phyloP scores from a whole-genome alignment of 2,888 invertebrate genomes.

The Caenorhabditis panamensis region DNA sequence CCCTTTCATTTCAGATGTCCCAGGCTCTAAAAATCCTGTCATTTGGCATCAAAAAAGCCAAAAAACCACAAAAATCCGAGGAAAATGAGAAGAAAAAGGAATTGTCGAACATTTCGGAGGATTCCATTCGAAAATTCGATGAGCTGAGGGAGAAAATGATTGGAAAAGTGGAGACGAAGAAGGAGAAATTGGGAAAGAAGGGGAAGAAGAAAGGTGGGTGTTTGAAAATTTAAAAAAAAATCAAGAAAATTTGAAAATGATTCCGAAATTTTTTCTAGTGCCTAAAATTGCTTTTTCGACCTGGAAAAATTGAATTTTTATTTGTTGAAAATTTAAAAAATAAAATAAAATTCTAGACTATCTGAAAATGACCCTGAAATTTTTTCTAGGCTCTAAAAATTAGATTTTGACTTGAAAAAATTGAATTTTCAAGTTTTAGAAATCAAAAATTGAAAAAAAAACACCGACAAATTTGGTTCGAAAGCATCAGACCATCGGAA shows the following conservation, averaged over 20 bases:
- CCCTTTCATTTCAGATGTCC: slow-evolving; percentile 45
- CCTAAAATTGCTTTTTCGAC: not conserved
- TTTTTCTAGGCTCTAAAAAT: slow-evolving; percentile 4
- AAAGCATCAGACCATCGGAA: not conserved
- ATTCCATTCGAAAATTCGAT: slow-evolving; percentile 38
- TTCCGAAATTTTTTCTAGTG: no score
- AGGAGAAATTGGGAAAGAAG: slow-evolving; percentile 23
- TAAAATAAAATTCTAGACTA: not conserved
- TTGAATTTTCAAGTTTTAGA: not conserved
- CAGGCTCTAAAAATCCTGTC: slow-evolving; percentile 41
- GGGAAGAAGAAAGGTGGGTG: slow-evolving; percentile 9
- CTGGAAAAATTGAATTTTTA: not conserved
- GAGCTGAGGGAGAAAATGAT: slow-evolving; percentile 56
- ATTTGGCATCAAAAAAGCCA: slow-evolving; percentile 54
- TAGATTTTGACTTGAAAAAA: not conserved
- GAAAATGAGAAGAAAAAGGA: slow-evolving; percentile 14
- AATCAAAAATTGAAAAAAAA: not conserved
- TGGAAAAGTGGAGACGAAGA: slow-evolving; percentile 45
- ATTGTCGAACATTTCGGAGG: slow-evolving; percentile 48
- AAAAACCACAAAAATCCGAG: slow-evolving; percentile 21
- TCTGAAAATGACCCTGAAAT: not conserved
- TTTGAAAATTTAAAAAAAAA: not conserved
- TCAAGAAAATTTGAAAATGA: not conserved
- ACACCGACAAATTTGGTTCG: not conserved
- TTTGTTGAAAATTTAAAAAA: not conserved